These are phyloP conservation scores for Threskiornis aethiopicus DNA, from an alignment of 2,797 vertebrate genomes.

Conservation along the genomic window DNA sequence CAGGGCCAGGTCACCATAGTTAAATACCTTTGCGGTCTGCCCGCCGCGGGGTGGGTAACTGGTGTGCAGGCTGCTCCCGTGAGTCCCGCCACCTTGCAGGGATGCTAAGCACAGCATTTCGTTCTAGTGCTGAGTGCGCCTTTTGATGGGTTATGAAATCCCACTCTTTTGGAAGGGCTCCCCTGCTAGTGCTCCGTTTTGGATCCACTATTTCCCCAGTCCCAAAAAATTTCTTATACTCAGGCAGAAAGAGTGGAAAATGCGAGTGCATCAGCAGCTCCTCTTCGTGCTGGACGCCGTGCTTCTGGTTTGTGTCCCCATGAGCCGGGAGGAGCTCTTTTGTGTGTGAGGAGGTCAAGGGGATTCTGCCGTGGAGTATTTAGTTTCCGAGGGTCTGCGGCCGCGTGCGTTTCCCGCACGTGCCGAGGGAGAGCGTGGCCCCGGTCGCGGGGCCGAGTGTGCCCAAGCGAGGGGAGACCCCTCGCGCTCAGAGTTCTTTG, in stretches of 20 bases:
- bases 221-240: neutral
- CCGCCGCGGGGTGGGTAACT: neutral
- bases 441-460: fast-evolving
- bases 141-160: neutral
- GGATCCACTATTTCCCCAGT: neutral
- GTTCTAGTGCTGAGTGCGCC: neutral
- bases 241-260: neutral
- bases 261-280: neutral
- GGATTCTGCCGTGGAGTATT: neutral
- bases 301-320: fast-evolving
- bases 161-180: neutral
- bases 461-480: neutral
- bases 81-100: neutral
- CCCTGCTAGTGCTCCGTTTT: neutral
- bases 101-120: neutral
- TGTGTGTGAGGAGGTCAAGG: neutral
- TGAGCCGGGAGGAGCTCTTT: neutral
- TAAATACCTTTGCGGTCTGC: neutral
- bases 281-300: fast-evolving
- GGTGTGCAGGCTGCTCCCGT: neutral
- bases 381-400: fast-evolving
- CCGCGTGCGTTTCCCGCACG: fast-evolving
- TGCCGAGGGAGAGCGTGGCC: fast-evolving
- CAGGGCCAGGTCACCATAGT: neutral
- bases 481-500: neutral